Evolutionary conservation across 2,113 vertebrate genomes (phyloP), one percentile per base, ranked within the genome.

Genomic region (Pardalotus punctatus): DNA sequence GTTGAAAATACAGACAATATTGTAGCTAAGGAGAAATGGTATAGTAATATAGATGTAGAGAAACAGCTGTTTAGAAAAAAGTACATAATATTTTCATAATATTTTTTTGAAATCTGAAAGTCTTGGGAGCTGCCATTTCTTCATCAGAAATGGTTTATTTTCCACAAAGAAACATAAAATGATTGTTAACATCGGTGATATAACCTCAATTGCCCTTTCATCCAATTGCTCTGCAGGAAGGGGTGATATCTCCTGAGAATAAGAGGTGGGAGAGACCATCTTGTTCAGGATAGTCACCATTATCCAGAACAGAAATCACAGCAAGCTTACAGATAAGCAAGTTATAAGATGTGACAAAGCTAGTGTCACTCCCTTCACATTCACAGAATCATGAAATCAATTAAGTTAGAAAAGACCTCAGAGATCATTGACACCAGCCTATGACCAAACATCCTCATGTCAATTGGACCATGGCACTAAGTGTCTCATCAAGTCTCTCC

Each of bases 11-110:
- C 15, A 43, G 31, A 47, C 42, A 23, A 15, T 28, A 60, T 3
- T 24, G 6, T 22, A 93, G 21, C 4, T 56, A 77, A 48, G 23
- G 17, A 86, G 66, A 65, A 62, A 10, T 17, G 6, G 5, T 23
- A 64, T 35, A 56, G 9, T 58, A 87, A 72, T n/a, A 69, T 0
- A 67, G 33, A 50, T 5, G 7, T 7, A 79, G 27, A 62, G 17
- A 76, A 76, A 64, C 6, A 50, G 19, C 23, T 33, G 5, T 45
- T 7, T 51, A 78, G 31, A 10, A 65, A 86, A 69, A 83, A 45
- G 0, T 12, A 42, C 2, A 42, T 14, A 5, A 14, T 2, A 35
- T 38, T 67, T 67, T 45, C 2, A 42, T 14, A 5, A 14, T 2
- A 35, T 38, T 67, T 67, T 45, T 35, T 23, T 9, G 45, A 42